Conservation (phyloP, 2,888 invertebrate genomes). For the Hipparchia semele region DNA sequence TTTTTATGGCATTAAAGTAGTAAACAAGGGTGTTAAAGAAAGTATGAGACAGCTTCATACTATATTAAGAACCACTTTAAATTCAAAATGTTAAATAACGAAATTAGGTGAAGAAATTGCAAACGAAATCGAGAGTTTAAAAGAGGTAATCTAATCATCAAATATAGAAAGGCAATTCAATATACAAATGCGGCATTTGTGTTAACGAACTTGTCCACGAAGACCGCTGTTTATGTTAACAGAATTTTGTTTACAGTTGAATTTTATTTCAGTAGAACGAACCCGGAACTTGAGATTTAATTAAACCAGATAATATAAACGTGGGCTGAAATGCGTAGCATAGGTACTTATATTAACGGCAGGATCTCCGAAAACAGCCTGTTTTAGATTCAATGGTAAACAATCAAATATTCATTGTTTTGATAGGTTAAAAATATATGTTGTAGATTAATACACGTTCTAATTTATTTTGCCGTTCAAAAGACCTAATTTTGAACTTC, state of each 20-base stretch:
- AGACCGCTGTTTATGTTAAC: conserved; percentile 24
- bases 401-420: no score
- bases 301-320: conserved; percentile 12
- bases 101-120: neutral
- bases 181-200: neutral
- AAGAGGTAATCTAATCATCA: neutral
- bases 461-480: no score
- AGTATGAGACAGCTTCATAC: no score
- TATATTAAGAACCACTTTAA: no score
- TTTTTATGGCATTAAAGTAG: no score
- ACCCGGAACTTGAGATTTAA: conserved; percentile 17
- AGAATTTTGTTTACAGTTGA: conserved; percentile 15
- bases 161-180: neutral
- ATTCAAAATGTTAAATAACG: no score
- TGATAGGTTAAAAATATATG: no score
- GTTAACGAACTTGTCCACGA: conserved; percentile 3
- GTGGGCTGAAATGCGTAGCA: neutral
- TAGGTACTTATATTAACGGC: neutral
- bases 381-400: no score
- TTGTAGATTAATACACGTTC: no score
- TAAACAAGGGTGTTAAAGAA: no score
- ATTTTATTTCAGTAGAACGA: conserved; percentile 19
- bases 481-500: no score
- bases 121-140: neutral
- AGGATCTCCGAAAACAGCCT: no score